phyloP scores from a whole-genome alignment of 1,140 invertebrate genomes.

The Diachasmimorpha longicaudata region DNA sequence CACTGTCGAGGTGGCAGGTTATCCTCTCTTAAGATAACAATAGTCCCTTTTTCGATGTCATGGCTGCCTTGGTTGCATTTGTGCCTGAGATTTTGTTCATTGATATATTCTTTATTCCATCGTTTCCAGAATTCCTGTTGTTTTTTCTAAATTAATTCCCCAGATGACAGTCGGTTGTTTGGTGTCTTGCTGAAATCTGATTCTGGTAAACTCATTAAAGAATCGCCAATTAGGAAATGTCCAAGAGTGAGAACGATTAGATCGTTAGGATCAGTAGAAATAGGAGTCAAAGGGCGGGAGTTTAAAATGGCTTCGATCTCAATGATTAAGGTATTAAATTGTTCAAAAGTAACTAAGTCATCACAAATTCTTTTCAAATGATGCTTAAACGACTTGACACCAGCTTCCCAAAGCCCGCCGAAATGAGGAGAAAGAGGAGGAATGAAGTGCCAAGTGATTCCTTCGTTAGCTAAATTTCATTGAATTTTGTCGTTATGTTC shows the following conservation, averaged over 20 bases:
- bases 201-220: not conserved
- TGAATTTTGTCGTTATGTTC: too few relatives aligned
- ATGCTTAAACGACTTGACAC: too few relatives aligned
- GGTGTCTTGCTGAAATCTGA: not conserved
- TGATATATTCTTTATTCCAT: slow-evolving; percentile 3
- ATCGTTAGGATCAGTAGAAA: slow-evolving; percentile 11
- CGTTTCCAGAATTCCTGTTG: slow-evolving; percentile 9
- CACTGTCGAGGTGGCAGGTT: too few relatives aligned
- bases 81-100: not conserved
- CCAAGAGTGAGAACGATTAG: not conserved
- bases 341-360: too few relatives aligned
- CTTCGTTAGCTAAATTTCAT: too few relatives aligned
- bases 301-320: slow-evolving; percentile 11
- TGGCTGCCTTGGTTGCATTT: too few relatives aligned
- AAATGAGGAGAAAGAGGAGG: too few relatives aligned
- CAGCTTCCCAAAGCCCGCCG: too few relatives aligned
- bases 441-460: too few relatives aligned
- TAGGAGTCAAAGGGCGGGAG: not conserved
- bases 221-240: slow-evolving; percentile 11
- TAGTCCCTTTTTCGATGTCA: too few relatives aligned
- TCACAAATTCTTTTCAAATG: too few relatives aligned
- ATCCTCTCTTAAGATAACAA: too few relatives aligned
- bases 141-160: slow-evolving; percentile 10
- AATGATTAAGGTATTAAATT: not conserved
- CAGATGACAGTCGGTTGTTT: not conserved